Evolutionary conservation across 2,797 vertebrate species (phyloP).

Genomic region (Silurus lanzhouensis): DNA sequence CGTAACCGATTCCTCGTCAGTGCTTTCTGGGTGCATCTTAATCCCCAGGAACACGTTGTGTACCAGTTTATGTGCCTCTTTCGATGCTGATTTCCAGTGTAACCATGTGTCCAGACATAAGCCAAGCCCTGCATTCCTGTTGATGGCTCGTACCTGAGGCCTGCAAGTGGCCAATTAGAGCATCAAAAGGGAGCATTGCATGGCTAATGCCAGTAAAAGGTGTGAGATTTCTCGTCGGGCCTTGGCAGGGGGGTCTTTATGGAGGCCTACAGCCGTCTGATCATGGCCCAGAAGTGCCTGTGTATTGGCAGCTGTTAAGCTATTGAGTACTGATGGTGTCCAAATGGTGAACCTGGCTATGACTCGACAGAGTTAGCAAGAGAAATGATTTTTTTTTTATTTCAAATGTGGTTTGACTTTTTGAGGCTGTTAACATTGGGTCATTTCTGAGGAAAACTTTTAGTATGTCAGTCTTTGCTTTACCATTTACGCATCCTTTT

Average conservation of each 20-base stretch:
- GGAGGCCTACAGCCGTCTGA: conserved; percentile 77
- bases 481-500: background rate
- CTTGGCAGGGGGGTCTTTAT: conserved; percentile 76
- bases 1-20: background rate
- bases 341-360: conserved; percentile 73
- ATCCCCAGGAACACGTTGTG: background rate
- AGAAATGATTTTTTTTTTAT: background rate
- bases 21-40: background rate
- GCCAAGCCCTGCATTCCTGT: conserved; percentile 1
- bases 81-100: background rate
- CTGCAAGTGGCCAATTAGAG: conserved; percentile 77
- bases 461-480: background rate
- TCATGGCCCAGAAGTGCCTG: conserved; percentile 71
- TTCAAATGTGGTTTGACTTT: background rate
- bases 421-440: background rate
- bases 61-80: background rate
- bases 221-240: conserved; percentile 82
- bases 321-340: conserved; percentile 65
- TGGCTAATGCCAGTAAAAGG: conserved; percentile 79
- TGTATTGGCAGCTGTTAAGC: conserved; percentile 85
- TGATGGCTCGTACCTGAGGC: conserved; percentile 51
- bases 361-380: conserved; percentile 13
- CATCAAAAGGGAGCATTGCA: conserved; percentile 80
- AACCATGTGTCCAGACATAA: background rate
- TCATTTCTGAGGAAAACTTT: background rate